Conservation (phyloP, 2,113 vertebrate species). For the Ceuthmochares aereus region DNA sequence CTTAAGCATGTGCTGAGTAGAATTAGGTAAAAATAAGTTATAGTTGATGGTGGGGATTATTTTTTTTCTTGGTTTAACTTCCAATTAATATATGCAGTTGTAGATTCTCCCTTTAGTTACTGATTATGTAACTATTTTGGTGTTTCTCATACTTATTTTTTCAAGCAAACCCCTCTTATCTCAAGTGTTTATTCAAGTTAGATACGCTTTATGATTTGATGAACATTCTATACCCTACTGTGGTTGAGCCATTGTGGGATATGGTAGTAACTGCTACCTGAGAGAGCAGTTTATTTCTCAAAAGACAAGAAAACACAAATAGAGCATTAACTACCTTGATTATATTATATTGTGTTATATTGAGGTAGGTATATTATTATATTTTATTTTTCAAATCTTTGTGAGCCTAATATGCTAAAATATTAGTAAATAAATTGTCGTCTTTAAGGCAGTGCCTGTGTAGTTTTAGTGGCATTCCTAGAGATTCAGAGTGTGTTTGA, state of each 20-base stretch:
- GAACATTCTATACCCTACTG: neutral
- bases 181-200: neutral
- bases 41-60: neutral
- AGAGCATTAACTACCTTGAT: neutral
- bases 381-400: neutral
- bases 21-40: neutral
- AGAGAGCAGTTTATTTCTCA: neutral
- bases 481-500: neutral
- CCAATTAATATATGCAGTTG: neutral
- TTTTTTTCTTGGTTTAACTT: neutral
- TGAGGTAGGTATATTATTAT: neutral
- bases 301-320: neutral
- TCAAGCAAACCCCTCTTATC: neutral
- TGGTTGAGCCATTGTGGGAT: neutral
- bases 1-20: neutral
- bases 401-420: neutral
- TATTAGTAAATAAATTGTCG: neutral
- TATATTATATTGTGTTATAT: neutral
- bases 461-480: neutral
- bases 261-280: neutral
- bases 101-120: neutral
- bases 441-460: neutral
- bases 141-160: neutral
- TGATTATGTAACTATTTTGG: neutral
- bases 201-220: neutral